phyloP scores from a whole-genome alignment of 2,888 invertebrate genomes.

The Nomada hirtipes region DNA sequence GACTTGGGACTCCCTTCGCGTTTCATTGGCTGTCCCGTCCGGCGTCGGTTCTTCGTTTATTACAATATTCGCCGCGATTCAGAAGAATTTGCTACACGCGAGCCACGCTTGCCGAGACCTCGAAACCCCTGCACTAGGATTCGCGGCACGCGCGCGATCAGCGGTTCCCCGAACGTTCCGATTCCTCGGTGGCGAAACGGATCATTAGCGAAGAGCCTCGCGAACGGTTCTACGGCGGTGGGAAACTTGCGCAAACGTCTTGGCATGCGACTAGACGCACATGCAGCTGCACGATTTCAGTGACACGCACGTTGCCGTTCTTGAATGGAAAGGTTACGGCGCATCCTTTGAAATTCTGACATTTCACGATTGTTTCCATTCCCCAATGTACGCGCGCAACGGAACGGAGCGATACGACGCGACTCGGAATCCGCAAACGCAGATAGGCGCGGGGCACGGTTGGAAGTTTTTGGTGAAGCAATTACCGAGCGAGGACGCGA shows the following conservation, averaged over 20 bases:
- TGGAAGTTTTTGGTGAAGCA: no score
- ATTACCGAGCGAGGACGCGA: no score
- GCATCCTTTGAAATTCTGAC: slow-evolving; percentile 63
- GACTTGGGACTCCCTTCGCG: background rate
- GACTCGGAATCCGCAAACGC: no score
- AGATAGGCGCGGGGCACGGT: no score
- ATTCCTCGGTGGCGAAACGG: slow-evolving; percentile 11
- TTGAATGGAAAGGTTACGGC: slow-evolving; percentile 53
- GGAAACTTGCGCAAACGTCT: slow-evolving; percentile 47
- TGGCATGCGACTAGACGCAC: slow-evolving; percentile 40
- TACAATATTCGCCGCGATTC: background rate
- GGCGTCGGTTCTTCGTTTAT: background rate
- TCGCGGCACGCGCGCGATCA: no score
- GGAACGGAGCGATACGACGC: no score
- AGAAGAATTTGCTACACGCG: no score
- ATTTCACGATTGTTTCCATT: slow-evolving; percentile 52
- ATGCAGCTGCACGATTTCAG: slow-evolving; percentile 61
- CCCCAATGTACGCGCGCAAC: no score
- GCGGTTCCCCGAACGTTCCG: background rate
- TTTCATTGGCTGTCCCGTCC: background rate
- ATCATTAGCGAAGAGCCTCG: slow-evolving; percentile 35
- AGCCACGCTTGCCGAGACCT: no score
- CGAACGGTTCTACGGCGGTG: slow-evolving; percentile 28
- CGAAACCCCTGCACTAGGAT: no score
- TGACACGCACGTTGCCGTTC: slow-evolving; percentile 47